phyloP scores from a whole-genome alignment of 37 sponge, comb jelly and placozoan species.

The Chondrilla cf. caribensis region DNA sequence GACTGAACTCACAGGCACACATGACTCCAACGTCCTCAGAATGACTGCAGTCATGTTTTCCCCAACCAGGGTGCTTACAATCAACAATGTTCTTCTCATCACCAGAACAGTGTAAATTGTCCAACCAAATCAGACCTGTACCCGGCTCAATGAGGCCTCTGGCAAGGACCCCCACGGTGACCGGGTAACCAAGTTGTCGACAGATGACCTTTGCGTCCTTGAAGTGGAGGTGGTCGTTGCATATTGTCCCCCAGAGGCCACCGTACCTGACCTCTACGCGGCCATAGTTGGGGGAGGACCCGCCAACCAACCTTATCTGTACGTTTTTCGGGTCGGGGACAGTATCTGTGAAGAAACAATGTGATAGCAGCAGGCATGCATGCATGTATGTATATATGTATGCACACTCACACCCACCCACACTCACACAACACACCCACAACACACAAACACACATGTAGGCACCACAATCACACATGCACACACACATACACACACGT shows the following conservation, averaged over 20 bases:
- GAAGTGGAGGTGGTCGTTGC: background rate
- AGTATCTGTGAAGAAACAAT: background rate
- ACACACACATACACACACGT: background rate
- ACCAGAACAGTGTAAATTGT: constrained; percentile 7
- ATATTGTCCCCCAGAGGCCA: constrained; percentile 1
- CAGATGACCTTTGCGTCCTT: constrained; percentile 9
- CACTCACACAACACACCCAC: no score
- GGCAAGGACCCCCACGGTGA: background rate
- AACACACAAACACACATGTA: no score
- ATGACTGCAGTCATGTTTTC: constrained; percentile 15
- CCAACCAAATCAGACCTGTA: background rate
- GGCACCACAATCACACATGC: background rate
- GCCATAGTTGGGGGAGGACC: background rate
- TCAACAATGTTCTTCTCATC: constrained; percentile 7
- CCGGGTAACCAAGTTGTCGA: background rate
- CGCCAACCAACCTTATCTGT: background rate
- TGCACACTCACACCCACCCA: no score
- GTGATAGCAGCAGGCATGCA: background rate
- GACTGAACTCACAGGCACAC: background rate
- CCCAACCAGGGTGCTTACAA: constrained; percentile 14
- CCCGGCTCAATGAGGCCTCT: background rate
- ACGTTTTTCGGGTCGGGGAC: background rate
- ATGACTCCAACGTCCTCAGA: constrained; percentile 3
- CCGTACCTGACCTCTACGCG: constrained; percentile 1
- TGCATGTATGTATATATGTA: background rate